Conservation (phyloP, 2,888 invertebrate species). For the Drepanosiphum platanoidis region DNA sequence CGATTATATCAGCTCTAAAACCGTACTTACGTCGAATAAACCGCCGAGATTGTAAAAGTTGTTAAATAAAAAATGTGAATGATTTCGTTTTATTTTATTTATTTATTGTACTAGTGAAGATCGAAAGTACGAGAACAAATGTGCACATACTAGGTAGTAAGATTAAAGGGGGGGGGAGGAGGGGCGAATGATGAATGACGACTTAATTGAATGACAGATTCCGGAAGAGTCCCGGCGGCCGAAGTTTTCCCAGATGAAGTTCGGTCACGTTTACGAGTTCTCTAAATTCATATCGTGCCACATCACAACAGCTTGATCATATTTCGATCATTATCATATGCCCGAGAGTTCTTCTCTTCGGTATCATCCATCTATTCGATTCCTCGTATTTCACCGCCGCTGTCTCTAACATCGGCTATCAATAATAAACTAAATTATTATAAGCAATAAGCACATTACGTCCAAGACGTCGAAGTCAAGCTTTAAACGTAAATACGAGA, state of each 20-base stretch:
- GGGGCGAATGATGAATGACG: slow-evolving; percentile 55
- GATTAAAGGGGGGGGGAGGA: no score
- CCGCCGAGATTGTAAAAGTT: neutral
- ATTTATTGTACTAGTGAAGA: neutral
- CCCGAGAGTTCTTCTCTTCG: neutral
- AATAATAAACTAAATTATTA: neutral
- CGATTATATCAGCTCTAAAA: neutral
- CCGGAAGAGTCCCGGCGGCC: slow-evolving; percentile 36
- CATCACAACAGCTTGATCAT: slow-evolving; percentile 10
- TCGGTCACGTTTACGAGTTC: slow-evolving; percentile 55
- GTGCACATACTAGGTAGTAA: neutral
- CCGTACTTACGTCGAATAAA: neutral
- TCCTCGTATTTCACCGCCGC: neutral
- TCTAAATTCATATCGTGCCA: slow-evolving; percentile 39
- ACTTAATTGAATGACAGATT: slow-evolving; percentile 60
- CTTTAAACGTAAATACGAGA: neutral
- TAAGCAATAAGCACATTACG: neutral
- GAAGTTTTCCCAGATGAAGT: slow-evolving; percentile 44
- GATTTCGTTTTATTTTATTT: neutral
- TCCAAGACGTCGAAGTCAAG: neutral
- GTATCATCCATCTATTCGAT: neutral
- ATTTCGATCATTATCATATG: slow-evolving; percentile 8
- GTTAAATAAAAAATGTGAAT: neutral
- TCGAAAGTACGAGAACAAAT: neutral
- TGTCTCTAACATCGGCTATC: neutral